A percentile compares a stretch with the other conserved stretches of the same genome.
Conservation (phyloP, 2,888 invertebrate species). For the Dermolepida albohirtum region DNA sequence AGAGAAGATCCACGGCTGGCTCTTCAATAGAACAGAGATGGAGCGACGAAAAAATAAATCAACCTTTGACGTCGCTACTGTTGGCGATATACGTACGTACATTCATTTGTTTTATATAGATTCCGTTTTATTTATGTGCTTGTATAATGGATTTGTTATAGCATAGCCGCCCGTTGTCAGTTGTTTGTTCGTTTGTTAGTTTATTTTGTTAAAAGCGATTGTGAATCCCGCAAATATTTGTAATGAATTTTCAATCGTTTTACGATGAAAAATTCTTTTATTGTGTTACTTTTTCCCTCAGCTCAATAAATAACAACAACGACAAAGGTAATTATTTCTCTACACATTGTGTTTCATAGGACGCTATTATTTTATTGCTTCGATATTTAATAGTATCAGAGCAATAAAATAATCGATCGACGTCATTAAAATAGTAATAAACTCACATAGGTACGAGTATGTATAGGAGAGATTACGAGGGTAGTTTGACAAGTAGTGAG, state of each 20-base stretch:
- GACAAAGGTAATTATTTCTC: too few relatives aligned
- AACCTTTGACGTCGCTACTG: conserved; percentile 33
- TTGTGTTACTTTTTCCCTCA: too few relatives aligned
- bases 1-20: conserved; percentile 7
- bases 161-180: conserved; percentile 1
- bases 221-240: conserved; percentile 21
- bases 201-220: not conserved
- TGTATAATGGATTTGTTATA: conserved; percentile 30
- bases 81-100: conserved; percentile 1
- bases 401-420: too few relatives aligned
- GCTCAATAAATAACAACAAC: too few relatives aligned
- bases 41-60: conserved; percentile 35
- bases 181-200: not conserved
- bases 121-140: conserved; percentile 27
- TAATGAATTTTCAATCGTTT: conserved; percentile 19
- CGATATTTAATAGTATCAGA: too few relatives aligned
- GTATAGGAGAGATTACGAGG: too few relatives aligned
- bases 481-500: too few relatives aligned
- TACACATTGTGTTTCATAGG: too few relatives aligned
- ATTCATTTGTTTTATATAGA: conserved; percentile 27
- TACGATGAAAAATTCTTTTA: conserved; percentile 9
- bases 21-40: conserved; percentile 14
- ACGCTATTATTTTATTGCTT: too few relatives aligned
- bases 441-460: too few relatives aligned
- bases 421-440: too few relatives aligned